Conservation (phyloP, 2,113 vertebrate genomes). For the Dasypus novemcinctus region DNA sequence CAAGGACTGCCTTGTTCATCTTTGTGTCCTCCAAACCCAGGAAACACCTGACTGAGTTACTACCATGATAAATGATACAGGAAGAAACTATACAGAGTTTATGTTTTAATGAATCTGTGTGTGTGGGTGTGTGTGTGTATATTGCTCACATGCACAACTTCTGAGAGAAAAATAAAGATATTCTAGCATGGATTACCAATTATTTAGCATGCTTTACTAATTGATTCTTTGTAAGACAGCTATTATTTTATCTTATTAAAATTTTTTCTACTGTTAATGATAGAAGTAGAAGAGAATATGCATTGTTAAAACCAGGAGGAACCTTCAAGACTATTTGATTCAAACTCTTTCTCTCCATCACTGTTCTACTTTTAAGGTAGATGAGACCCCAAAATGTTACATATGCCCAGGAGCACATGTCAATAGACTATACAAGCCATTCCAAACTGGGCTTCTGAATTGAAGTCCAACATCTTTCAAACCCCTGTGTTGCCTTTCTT, state of each 20-base stretch:
- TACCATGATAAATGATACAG: not conserved
- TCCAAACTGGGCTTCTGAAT: not conserved
- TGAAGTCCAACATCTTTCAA: not conserved
- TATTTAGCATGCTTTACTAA: not conserved
- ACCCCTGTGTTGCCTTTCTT: not conserved
- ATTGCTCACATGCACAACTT: not conserved
- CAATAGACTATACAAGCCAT: not conserved
- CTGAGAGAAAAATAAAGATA: not conserved
- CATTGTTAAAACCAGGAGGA: not conserved
- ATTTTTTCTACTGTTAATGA: not conserved
- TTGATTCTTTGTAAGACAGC: not conserved
- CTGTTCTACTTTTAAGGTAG: not conserved
- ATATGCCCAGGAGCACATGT: not conserved
- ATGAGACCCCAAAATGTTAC: not conserved
- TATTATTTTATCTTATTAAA: not conserved
- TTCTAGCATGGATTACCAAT: not conserved
- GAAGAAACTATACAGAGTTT: not conserved
- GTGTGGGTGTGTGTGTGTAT: rapidly evolving
- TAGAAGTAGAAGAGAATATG: not conserved
- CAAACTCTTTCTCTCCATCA: not conserved
- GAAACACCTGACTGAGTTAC: not conserved
- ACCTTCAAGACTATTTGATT: not conserved
- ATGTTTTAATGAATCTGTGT: not conserved
- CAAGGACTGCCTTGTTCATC: not conserved
- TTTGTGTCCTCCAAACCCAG: not conserved